These are phyloP conservation scores for Otolemur crassicaudatus DNA, from an alignment of 2,797 vertebrate species.

Conservation along the genomic window DNA sequence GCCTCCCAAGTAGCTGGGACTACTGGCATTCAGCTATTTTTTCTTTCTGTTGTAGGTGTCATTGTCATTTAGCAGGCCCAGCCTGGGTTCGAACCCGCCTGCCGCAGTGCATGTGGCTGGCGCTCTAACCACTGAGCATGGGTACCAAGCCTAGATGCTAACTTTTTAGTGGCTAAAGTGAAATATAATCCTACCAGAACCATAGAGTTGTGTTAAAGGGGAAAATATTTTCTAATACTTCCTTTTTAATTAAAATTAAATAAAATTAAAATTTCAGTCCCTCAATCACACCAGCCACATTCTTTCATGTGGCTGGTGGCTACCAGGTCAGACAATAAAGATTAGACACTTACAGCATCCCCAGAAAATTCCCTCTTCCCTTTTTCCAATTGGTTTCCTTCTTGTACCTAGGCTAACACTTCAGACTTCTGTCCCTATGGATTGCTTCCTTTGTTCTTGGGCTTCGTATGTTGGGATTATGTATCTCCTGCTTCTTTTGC, in stretches of 20 bases:
- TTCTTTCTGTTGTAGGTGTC: too few relatives aligned
- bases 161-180: neutral
- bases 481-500: neutral
- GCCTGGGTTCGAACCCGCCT: too few relatives aligned
- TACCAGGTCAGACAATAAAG: accelerated
- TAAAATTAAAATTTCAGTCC: neutral
- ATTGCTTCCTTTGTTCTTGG: neutral
- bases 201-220: neutral
- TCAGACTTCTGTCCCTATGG: neutral
- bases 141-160: neutral
- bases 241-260: neutral
- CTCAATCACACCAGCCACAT: neutral
- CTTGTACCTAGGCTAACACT: neutral
- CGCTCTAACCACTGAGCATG: too few relatives aligned
- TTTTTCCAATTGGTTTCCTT: neutral
- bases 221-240: neutral
- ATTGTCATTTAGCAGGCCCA: too few relatives aligned
- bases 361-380: neutral
- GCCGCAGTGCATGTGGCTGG: too few relatives aligned
- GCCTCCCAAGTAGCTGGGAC: too few relatives aligned
- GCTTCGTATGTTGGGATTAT: neutral
- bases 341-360: too few relatives aligned
- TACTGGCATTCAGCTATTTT: too few relatives aligned
- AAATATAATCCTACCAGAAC: neutral
- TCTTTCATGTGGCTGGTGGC: neutral